Evolutionary conservation across 2,113 vertebrate species (phyloP).

Genomic region (Brevimyrus niger): DNA sequence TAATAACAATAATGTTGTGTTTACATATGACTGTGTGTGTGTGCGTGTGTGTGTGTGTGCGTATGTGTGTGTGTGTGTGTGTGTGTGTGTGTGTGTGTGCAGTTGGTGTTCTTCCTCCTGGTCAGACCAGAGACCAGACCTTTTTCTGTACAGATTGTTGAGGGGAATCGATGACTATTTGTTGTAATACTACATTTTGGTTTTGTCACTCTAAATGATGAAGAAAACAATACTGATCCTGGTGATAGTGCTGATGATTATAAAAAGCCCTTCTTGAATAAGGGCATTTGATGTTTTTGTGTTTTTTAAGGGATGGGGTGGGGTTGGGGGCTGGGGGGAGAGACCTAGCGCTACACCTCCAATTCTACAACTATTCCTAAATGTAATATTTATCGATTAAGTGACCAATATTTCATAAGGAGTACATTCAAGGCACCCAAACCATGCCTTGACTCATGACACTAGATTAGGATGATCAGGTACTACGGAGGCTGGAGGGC

Average conservation of each 20-base stretch:
- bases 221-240: slow-evolving; percentile 50
- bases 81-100: slow-evolving; percentile 54
- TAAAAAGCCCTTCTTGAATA: slow-evolving; percentile 62
- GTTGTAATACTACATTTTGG: slow-evolving; percentile 55
- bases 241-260: slow-evolving; percentile 30
- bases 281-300: slow-evolving; percentile 64
- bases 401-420: not conserved
- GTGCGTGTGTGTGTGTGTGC: slow-evolving; percentile 44
- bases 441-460: not conserved
- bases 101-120: slow-evolving; percentile 57
- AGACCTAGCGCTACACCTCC: not conserved
- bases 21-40: slow-evolving; percentile 52
- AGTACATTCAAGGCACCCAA: not conserved
- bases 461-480: not conserved
- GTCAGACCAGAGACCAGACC: slow-evolving; percentile 36
- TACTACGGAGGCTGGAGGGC: not conserved
- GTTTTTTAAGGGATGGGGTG: slow-evolving; percentile 50
- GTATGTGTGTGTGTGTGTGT: slow-evolving; percentile 47
- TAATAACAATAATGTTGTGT: slow-evolving; percentile 57
- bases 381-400: not conserved
- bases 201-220: slow-evolving; percentile 57
- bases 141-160: slow-evolving; percentile 63
- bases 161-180: slow-evolving; percentile 51
- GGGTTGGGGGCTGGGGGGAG: slow-evolving; percentile 33
- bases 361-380: not conserved